These are phyloP conservation scores for Cataglyphis hispanica DNA, from an alignment of 1,140 invertebrate species.

Conservation along the genomic window DNA sequence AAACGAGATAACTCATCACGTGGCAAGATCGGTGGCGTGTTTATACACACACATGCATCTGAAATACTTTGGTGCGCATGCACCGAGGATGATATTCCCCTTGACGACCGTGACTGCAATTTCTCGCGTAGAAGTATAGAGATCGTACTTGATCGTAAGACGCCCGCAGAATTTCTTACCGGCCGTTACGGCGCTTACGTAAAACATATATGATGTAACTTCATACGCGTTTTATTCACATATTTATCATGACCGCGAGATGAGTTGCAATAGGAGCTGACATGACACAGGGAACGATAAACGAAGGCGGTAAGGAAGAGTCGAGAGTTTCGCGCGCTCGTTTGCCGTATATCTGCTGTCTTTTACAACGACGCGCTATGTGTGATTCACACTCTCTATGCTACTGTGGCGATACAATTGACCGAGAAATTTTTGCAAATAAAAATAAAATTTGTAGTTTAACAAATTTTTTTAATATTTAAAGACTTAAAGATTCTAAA, in stretches of 20 bases:
- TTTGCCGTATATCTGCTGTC: slow-evolving; percentile 27
- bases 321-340: slow-evolving; percentile 28
- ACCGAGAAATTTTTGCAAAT: neutral
- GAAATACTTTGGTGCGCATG: neutral
- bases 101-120: slow-evolving; percentile 45
- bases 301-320: slow-evolving; percentile 19
- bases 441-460: neutral
- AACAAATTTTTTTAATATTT: neutral
- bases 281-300: slow-evolving; percentile 18
- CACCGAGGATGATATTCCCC: neutral
- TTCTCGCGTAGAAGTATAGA: slow-evolving; percentile 26
- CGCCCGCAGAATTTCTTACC: slow-evolving; percentile 72
- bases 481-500: neutral
- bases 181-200: slow-evolving; percentile 59
- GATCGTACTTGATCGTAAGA: slow-evolving; percentile 75
- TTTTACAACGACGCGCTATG: neutral
- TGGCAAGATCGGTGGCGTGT: neutral
- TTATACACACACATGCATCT: slow-evolving; percentile 10
- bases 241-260: slow-evolving; percentile 47
- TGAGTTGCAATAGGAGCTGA: slow-evolving; percentile 20
- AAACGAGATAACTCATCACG: slow-evolving; percentile 49
- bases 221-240: slow-evolving; percentile 52
- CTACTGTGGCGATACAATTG: neutral
- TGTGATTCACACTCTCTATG: slow-evolving; percentile 22
- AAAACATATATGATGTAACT: slow-evolving; percentile 39